Conservation (phyloP, 2,113 vertebrate genomes). For the Forbesichthys papilliferus region DNA sequence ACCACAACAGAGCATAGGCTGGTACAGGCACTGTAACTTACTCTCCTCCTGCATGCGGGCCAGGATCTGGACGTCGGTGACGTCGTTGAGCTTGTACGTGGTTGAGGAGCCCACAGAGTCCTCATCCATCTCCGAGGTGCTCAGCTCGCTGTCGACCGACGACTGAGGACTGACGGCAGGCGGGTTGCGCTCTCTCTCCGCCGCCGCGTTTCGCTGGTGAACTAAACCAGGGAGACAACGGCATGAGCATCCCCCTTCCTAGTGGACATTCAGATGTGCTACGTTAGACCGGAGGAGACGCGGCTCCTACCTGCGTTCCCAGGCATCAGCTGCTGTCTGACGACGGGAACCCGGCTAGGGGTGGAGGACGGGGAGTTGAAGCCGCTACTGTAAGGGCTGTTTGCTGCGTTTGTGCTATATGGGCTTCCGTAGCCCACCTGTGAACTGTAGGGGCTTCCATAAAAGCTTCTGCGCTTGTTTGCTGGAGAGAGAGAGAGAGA, state of each 20-base stretch:
- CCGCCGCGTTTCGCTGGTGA: conserved; percentile 82
- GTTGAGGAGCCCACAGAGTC: conserved; percentile 92
- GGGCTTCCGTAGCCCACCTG: conserved; percentile 83
- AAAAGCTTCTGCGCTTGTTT: conserved; percentile 91
- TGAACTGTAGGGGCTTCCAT: conserved; percentile 85
- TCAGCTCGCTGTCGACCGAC: conserved; percentile 96
- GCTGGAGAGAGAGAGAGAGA: conserved; percentile 70
- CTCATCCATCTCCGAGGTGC: conserved; percentile 98
- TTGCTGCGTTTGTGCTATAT: conserved; percentile 87
- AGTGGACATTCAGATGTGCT: neutral
- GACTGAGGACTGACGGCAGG: conserved; percentile 91
- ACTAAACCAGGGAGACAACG: conserved; percentile 67
- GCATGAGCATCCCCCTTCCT: neutral
- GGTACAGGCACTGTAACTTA: conserved; percentile 29
- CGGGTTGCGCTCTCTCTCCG: conserved; percentile 88
- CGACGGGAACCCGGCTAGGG: conserved; percentile 85
- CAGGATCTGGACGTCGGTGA: conserved; percentile 97
- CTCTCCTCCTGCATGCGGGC: conserved; percentile 99
- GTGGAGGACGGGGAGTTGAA: conserved; percentile 96
- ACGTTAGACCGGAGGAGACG: too few species aligned
- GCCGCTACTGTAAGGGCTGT: conserved; percentile 93
- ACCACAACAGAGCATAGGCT: neutral
- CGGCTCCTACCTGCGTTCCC: conserved; percentile 81
- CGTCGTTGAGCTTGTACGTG: conserved; percentile 96
- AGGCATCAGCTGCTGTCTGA: conserved; percentile 90